Conservation (phyloP, 2,797 vertebrate species). For the Microchirus variegatus region DNA sequence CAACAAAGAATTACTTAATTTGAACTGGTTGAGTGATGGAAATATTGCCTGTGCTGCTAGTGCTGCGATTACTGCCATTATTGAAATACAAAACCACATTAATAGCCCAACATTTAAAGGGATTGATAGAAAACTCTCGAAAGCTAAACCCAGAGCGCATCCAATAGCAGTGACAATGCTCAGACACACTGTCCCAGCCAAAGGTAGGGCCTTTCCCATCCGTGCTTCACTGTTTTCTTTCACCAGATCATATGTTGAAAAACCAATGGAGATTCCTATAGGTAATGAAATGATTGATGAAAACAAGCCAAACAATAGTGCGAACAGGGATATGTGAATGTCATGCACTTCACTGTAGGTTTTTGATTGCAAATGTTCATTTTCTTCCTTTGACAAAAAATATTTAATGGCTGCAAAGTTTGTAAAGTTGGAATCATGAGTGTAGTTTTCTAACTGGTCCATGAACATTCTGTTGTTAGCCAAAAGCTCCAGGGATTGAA, state of each 20-base stretch:
- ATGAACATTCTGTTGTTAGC: constrained; percentile 5
- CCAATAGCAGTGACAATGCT: constrained; percentile 7
- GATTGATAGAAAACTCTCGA: neutral
- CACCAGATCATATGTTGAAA: neutral
- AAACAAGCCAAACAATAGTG: neutral
- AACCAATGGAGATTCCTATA: neutral
- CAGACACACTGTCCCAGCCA: constrained; percentile 2
- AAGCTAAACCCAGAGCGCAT: neutral
- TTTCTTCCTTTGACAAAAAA: no score
- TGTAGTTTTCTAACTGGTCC: neutral
- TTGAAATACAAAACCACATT: neutral
- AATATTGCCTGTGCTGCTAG: no score
- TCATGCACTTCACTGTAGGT: no score
- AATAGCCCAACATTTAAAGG: neutral
- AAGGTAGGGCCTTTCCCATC: neutral
- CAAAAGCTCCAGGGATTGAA: constrained; percentile 17
- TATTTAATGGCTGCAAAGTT: no score
- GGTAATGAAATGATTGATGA: neutral
- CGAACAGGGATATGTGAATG: neutral
- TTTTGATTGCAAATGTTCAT: no score
- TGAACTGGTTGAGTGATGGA: no score
- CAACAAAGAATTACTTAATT: no score
- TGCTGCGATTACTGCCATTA: no score
- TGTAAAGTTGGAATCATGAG: neutral
- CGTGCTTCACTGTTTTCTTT: neutral